Percentiles rank a stretch among this genome's conserved stretches.
These are phyloP conservation scores for Sipha flava DNA, from an alignment of 1,140 invertebrate species.

Conservation along the genomic window DNA sequence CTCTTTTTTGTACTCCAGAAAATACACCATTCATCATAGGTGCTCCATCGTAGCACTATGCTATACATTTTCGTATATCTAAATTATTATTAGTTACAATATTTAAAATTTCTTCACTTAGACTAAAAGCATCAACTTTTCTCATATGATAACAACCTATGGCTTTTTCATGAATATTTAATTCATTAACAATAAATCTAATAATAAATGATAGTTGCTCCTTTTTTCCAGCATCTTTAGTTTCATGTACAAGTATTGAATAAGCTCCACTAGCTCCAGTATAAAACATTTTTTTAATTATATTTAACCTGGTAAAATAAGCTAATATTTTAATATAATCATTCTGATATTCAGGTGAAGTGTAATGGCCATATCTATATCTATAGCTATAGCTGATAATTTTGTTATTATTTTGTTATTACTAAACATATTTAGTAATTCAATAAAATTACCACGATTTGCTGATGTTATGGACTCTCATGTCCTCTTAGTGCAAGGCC, in stretches of 20 bases:
- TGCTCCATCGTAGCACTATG: too few species aligned
- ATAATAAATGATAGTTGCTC: background rate
- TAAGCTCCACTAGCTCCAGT: background rate
- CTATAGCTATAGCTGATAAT: background rate
- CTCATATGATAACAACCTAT: too few species aligned
- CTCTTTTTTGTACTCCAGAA: too few species aligned
- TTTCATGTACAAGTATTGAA: background rate
- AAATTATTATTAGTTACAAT: too few species aligned
- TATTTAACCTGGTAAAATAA: background rate
- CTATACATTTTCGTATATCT: too few species aligned
- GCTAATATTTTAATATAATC: constrained; percentile 28
- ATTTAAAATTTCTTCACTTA: too few species aligned
- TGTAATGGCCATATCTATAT: background rate
- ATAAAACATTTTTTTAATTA: background rate
- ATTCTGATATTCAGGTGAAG: constrained; percentile 2
- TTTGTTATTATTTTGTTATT: background rate
- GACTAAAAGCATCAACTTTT: too few species aligned
- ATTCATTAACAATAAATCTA: background rate
- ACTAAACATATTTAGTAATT: background rate
- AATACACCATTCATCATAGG: too few species aligned
- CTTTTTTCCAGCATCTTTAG: background rate
- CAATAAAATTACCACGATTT: background rate
- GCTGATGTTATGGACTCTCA: background rate
- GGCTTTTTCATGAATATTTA: too few species aligned
- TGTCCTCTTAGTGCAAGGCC: background rate